These are phyloP conservation scores for Okamejei kenojei DNA, from an alignment of 2,797 vertebrate species.

Conservation along the genomic window DNA sequence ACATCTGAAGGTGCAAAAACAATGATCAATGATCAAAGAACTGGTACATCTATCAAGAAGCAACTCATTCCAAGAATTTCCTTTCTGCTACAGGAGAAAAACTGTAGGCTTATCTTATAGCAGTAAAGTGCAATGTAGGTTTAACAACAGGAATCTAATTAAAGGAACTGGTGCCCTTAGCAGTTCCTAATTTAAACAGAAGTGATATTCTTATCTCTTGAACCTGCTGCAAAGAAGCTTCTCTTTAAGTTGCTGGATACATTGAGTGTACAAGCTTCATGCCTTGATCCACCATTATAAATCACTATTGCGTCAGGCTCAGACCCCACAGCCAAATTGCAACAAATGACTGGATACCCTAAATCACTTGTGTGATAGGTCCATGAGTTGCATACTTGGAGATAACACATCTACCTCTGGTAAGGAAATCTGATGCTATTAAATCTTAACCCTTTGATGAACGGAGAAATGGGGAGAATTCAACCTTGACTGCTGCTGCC, in stretches of 20 bases:
- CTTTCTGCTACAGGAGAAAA: background rate
- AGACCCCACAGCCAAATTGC: background rate
- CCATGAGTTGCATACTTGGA: background rate
- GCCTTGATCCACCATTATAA: background rate
- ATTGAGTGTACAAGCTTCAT: background rate
- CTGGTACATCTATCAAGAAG: background rate
- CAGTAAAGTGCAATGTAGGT: background rate
- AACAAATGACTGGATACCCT: background rate
- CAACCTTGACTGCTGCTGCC: background rate
- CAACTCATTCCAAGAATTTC: slow-evolving; percentile 9
- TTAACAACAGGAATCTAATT: background rate
- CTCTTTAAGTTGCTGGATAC: background rate
- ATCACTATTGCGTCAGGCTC: background rate
- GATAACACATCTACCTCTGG: background rate
- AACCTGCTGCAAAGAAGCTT: background rate
- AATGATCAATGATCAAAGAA: background rate
- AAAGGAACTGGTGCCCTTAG: background rate
- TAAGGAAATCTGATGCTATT: background rate
- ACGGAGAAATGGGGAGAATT: background rate
- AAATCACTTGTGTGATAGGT: background rate
- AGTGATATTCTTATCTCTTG: background rate
- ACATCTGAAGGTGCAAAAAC: background rate
- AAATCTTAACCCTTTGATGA: background rate
- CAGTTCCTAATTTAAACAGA: background rate
- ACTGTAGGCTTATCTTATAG: background rate